Evolutionary conservation across 2,888 invertebrate genomes (phyloP), one percentile per base, ranked within the genome.

Genomic region (Epistrophe grossulariae): DNA sequence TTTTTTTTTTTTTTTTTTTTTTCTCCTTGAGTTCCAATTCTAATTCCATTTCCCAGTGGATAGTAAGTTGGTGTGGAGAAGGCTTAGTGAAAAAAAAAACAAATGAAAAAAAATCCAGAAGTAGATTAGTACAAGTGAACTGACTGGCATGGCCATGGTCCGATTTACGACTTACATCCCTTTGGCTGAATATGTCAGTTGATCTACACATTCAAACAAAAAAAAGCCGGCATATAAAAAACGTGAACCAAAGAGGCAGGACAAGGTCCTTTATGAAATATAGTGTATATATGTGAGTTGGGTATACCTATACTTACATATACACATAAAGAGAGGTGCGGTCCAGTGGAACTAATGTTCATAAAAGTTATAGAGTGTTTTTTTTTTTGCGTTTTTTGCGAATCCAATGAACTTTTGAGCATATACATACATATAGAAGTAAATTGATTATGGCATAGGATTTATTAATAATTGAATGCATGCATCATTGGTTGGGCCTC

Each of bases 71-170:
- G 28, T 31, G 28, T 64, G 43, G 66, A 40, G 60, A 43, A 57
- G 60, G 74, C 70, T 79, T 48, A 52, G 71, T 50, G 19, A 19
- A 28, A 28, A 17, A 24, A 55, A 82, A 70, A 68, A 62, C n/a
- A 5, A 24, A 24, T 50, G 19, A 19, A 28, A 28, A 17, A 24
- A 55, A 24, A 24, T 24, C 31, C n/a, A 13, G 40, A 66, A 80
- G 84, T 84, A 72, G 76, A 84, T 80, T 84, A 76, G 79, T 76
- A 71, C 70, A 73, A 84, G 66, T 52, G 84, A 80, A 80, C 72
- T 80, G 52, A 17, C 64, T 73, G 15, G 70, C 55, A 55, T 55
- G 66, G 55, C 72, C 84, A 60, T 80, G 72, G 60, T 79, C 73
- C 78, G 66, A 79, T 73, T 83, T 77, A 73, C 45, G 59, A 72